Base-by-base conservation (phyloP, 2,113 vertebrate genomes). In the Plectropomus leopardus region DNA sequence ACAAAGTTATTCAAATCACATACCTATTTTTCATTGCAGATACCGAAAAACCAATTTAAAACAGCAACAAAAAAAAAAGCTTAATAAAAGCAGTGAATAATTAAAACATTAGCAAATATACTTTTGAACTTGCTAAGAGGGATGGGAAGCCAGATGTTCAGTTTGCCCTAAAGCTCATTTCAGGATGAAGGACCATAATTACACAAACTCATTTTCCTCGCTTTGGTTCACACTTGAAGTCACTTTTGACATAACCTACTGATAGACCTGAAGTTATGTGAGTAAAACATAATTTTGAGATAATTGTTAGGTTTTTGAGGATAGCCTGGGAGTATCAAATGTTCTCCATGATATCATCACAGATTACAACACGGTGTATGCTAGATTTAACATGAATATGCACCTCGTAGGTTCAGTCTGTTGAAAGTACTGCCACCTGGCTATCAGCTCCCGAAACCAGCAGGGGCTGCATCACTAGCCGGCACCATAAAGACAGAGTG, bases 361-460 rank as follows among this genome's bases (percentile, higher is more conserved):
- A 66, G 23, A 76, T 58, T 59, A 47, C 21, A 32, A 34, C 67
- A 76, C 21, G 45, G 53, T 76, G 55, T 48, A 32, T 40, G 15
- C 60, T 26, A 45, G 69, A 21, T 30, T 80, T 66, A 28, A 23
- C 73, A 75, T 65, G 51, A 24, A 66, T 76, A 53, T 77, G 60
- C n/a, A n/a, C n/a, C n/a, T n/a, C n/a, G 65, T 7, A 51, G 44
- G 21, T 66, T 50, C 55, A 9, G 40, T 40, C 50, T 83, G 58
- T 66, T 76, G 80, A 86, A 73, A 76, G 71, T 32, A 0, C 67
- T 76, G 51, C 69, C 51, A 66, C 72, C 76, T 63, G 48, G 78
- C 57, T 88, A 68, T 85, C 80, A 71, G 76, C 71, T 53, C 34
- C 53, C 63, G 80, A 64, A 83, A 82, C 59, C 78, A 21, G 76